Conservation (phyloP, 2,113 vertebrate species). For the Dunckerocampus dactyliophorus region DNA sequence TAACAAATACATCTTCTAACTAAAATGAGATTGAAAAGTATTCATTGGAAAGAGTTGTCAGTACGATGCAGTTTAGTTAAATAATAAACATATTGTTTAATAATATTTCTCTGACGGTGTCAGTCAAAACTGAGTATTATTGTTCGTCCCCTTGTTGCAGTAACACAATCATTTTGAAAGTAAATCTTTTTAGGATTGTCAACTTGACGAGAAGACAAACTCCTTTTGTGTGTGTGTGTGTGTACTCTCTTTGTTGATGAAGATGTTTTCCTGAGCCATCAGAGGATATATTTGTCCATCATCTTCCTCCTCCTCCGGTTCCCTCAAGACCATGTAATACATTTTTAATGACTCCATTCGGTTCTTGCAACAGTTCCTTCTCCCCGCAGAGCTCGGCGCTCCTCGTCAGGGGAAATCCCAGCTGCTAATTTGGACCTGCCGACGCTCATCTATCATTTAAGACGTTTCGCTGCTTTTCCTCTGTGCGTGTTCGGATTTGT, state of each 20-base stretch:
- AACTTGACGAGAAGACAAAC: background rate
- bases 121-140: background rate
- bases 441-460: slow-evolving; percentile 50
- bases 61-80: too few relatives aligned
- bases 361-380: slow-evolving; percentile 11
- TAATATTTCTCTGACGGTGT: background rate
- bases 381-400: slow-evolving; percentile 27
- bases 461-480: slow-evolving; percentile 5
- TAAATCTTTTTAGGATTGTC: background rate
- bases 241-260: background rate
- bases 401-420: slow-evolving; percentile 14
- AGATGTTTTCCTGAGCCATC: slow-evolving; percentile 13
- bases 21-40: too few relatives aligned
- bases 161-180: background rate
- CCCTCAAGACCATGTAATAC: slow-evolving; percentile 31
- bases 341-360: slow-evolving; percentile 55
- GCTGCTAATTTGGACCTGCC: slow-evolving; percentile 29
- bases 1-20: too few relatives aligned
- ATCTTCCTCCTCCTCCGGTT: slow-evolving; percentile 17
- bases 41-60: too few relatives aligned
- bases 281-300: slow-evolving; percentile 27
- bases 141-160: background rate
- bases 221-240: too few relatives aligned
- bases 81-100: background rate
- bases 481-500: slow-evolving; percentile 2